Evolutionary conservation across 1,140 invertebrate genomes (phyloP), one percentile per base, ranked within the genome.

Genomic region (Pachyrhynchus sulphureomaculatus): DNA sequence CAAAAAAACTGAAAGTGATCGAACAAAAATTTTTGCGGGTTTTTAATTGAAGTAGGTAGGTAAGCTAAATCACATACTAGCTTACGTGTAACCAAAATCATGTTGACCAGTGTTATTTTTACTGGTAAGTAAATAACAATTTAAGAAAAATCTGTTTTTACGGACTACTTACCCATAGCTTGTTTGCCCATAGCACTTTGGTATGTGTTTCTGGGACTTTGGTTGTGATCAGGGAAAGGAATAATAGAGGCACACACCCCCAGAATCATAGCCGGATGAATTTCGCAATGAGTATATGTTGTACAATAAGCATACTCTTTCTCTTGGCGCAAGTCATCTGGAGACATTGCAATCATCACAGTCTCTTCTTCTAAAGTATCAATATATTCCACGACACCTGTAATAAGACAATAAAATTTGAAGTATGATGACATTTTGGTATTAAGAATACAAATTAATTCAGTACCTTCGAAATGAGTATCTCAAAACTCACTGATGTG

Each of bases 131-230:
- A n/a, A n/a, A n/a, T n/a, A n/a, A n/a, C n/a, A n/a, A n/a, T n/a
- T n/a, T n/a, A n/a, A n/a, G n/a, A n/a, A n/a, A n/a, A n/a, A n/a
- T n/a, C n/a, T n/a, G n/a, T n/a, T n/a, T n/a, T n/a, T n/a, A n/a
- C n/a, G n/a, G n/a, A 26, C n/a, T n/a, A 39, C 44, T 13, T 42
- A 61, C 58, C 96, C 96, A 99, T 99, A 74, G 96, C 96, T 86
- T 99, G 96, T 82, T 97, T 96, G 83, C 97, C 97, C 97, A 99
- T 99, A 93, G 97, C 96, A 84, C 94, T 96, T 87, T 93, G 92
- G 79, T 98, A 98, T 39, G 95, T 98, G 75, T 98, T 98, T 82
- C 96, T 92, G 41, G 96, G 96, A 76, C 92, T 95, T 79, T 99
- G 97, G 75, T 99, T 99, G 79, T 99, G 97, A 96, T 99, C 97